Percentiles rank a stretch among this genome's conserved stretches.
phyloP scores from a whole-genome alignment of 1,140 invertebrate species.

The Helicoverpa zea region DNA sequence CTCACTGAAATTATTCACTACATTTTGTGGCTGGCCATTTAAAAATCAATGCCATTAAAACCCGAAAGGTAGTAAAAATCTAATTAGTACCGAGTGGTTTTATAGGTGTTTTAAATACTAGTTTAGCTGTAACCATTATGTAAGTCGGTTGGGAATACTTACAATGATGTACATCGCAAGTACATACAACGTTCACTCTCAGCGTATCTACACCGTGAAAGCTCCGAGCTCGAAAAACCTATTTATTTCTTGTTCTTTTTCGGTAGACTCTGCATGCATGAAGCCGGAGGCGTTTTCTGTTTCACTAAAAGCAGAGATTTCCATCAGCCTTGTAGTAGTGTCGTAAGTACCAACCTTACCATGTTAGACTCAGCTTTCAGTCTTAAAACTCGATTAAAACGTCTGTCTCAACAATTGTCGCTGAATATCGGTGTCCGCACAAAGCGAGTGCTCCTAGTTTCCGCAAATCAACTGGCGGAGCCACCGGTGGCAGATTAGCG shows the following conservation, averaged over 20 bases:
- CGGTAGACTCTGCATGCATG: conserved; percentile 7
- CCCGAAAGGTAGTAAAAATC: too few species aligned
- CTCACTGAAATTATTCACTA: too few species aligned
- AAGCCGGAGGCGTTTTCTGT: conserved; percentile 1
- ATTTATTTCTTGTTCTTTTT: conserved; percentile 16
- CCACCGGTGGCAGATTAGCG: conserved; percentile 7
- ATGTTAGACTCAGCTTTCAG: neutral
- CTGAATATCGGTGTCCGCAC: neutral
- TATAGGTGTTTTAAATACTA: too few species aligned
- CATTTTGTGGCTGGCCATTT: too few species aligned
- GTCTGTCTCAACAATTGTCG: neutral
- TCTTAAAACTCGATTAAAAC: neutral
- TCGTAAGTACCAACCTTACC: too few species aligned
- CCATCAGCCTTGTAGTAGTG: too few species aligned
- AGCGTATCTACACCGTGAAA: neutral
- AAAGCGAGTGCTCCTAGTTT: neutral
- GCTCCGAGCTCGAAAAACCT: conserved; percentile 1
- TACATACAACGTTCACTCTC: neutral
- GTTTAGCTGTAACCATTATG: neutral
- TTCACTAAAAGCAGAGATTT: conserved; percentile 16
- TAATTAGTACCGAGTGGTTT: too few species aligned
- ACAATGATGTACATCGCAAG: neutral
- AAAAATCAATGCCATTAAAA: too few species aligned
- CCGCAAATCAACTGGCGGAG: neutral
- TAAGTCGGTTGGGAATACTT: neutral